Evolutionary conservation across 2,797 vertebrate species (phyloP), one percentile per base, ranked within the genome.

Genomic region (Phoebastria nigripes): DNA sequence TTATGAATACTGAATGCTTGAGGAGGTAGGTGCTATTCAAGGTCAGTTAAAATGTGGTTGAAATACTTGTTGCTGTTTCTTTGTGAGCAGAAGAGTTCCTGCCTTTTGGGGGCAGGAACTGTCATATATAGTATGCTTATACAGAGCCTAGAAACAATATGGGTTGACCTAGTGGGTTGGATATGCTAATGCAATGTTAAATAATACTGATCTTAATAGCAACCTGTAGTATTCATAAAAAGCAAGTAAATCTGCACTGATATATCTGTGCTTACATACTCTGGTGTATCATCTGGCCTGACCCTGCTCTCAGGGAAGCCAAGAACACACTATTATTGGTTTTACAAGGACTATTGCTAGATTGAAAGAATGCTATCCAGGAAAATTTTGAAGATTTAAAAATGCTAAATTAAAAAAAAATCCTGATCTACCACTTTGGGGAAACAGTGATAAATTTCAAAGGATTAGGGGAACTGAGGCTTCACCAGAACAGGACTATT

Each of bases 1-100:
- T 93, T 90, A 91, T 70, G 85, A 93, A 96, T 96, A 94, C 69
- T 73, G 93, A 95, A 93, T 94, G 79, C 77, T 94, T 66, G 55
- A 93, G 66, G 72, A 95, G 66, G 37, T 61, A 85, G 91, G 59
- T 88, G 63, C 67, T 86, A 70, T 16, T 95, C 82, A 95, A 97
- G 92, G 89, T 88, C 87, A 87, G 44, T 88, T 91, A 92, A 83
- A 93, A 88, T 90, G 82, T 72, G 61, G 35, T 55, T 0, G 1
- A 79, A 89, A 92, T 58, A 84, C 79, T 87, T 81, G 72, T 96
- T 96, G 55, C 73, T 44, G n/a, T 59, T 94, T 82, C 82, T 87
- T 79, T 84, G 72, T 63, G 49, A 93, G 80, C 58, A 73, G 77
- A 80, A 72, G 55, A 93, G 77, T 3, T 93, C 26, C 52, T 94